phyloP scores from a whole-genome alignment of 2,888 invertebrate species.

The Sylvicola fuscatus region DNA sequence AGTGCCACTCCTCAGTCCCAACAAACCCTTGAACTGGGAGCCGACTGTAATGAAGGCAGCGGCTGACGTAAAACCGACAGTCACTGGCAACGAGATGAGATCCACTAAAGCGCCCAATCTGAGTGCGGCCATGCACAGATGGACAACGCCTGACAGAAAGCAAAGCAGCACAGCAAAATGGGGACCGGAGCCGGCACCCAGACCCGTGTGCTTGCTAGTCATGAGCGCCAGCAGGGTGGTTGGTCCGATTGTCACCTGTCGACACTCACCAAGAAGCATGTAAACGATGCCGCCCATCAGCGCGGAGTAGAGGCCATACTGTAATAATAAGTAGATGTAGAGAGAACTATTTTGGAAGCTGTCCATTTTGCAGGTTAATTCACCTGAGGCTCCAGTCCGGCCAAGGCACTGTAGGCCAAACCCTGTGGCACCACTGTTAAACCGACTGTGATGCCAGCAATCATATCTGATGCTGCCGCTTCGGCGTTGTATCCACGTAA shows the following conservation, averaged over 20 bases:
- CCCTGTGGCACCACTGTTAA: conserved; percentile 87
- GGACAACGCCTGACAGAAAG: conserved; percentile 62
- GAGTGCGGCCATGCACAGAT: conserved; percentile 59
- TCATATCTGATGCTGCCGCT: conserved; percentile 61
- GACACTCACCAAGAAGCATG: conserved; percentile 71
- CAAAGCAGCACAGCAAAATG: conserved; percentile 69
- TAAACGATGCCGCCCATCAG: conserved; percentile 89
- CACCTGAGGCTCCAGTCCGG: conserved; percentile 69
- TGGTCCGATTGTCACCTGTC: conserved; percentile 74
- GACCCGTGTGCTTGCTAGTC: conserved; percentile 43
- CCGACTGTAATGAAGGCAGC: conserved; percentile 78
- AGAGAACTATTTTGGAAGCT: too few species aligned
- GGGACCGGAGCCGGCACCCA: conserved; percentile 27
- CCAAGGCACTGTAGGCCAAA: conserved; percentile 76
- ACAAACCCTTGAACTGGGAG: conserved; percentile 56
- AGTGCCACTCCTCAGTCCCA: conserved; percentile 53
- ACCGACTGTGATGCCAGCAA: conserved; percentile 84
- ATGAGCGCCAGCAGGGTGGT: conserved; percentile 87
- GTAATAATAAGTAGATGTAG: too few species aligned
- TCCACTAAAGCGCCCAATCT: conserved; percentile 73
- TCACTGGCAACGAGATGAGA: conserved; percentile 77
- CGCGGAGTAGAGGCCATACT: conserved; percentile 90
- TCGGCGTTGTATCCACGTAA: conserved; percentile 52
- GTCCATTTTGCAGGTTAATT: neutral
- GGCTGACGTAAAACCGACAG: conserved; percentile 77